A percentile compares a stretch with the other conserved stretches of the same genome.
These are phyloP conservation scores for Eumeta japonica DNA, from an alignment of 1,140 invertebrate genomes.

Conservation along the genomic window DNA sequence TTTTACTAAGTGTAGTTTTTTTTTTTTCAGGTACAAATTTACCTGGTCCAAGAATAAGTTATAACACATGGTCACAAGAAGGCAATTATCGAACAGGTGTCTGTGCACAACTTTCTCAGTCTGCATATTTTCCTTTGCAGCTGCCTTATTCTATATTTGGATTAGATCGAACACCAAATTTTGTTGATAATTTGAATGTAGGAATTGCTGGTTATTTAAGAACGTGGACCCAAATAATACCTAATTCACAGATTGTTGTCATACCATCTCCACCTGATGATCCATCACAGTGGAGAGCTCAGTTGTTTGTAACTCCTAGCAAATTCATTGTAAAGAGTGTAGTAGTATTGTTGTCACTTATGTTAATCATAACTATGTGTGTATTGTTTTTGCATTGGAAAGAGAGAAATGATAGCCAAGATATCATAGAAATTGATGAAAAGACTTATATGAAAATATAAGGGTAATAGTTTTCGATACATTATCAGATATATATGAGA, in stretches of 20 bases:
- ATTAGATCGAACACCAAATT: conserved; percentile 94
- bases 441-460: conserved; percentile 47
- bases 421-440: conserved; percentile 65
- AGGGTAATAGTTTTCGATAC: neutral
- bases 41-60: conserved; percentile 84
- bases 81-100: conserved; percentile 71
- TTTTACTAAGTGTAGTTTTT: conserved; percentile 8
- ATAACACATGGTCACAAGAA: conserved; percentile 82
- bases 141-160: conserved; percentile 95
- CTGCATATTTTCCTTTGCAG: conserved; percentile 87
- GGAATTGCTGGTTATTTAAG: conserved; percentile 71
- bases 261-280: conserved; percentile 82
- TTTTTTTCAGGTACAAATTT: conserved; percentile 74
- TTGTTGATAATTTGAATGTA: conserved; percentile 87
- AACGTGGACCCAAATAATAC: conserved; percentile 92
- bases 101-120: conserved; percentile 88
- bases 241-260: conserved; percentile 95
- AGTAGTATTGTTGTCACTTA: conserved; percentile 83
- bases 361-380: conserved; percentile 80
- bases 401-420: conserved; percentile 90
- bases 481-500: neutral
- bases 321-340: conserved; percentile 91
- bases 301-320: conserved; percentile 95
- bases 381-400: conserved; percentile 90
- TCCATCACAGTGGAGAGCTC: conserved; percentile 83